phyloP scores from a whole-genome alignment of 2,797 vertebrate species.

The Oreochromis grahami region DNA sequence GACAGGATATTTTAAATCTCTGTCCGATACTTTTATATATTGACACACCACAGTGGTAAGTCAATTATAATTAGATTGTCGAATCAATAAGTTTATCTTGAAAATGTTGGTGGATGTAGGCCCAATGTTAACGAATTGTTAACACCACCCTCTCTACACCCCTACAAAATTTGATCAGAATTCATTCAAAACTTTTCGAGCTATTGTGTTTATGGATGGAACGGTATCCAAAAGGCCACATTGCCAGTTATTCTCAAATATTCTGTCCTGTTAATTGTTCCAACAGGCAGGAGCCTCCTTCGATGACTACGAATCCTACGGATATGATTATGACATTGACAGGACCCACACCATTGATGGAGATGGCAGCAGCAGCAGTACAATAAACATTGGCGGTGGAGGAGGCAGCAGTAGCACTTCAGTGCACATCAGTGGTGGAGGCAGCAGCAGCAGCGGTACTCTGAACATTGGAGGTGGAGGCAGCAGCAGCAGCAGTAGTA shows the following conservation, averaged over 20 bases:
- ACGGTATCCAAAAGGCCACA: neutral
- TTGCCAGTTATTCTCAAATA: neutral
- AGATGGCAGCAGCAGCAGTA: neutral
- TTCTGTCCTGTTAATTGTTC: neutral
- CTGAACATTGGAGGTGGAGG: neutral
- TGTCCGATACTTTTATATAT: neutral
- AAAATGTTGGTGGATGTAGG: neutral
- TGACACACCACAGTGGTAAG: neutral
- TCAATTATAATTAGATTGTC: neutral
- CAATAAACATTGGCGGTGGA: neutral
- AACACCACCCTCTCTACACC: neutral
- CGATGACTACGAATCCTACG: constrained; percentile 47
- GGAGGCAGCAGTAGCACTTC: neutral
- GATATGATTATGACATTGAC: constrained; percentile 59
- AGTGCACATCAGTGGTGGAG: neutral
- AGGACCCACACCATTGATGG: constrained; percentile 30
- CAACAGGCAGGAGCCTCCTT: constrained; percentile 52
- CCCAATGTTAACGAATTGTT: neutral
- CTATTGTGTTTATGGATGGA: neutral
- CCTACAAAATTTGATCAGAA: neutral
- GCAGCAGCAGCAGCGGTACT: neutral
- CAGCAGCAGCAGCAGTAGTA: neutral
- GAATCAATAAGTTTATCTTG: neutral
- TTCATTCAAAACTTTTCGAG: neutral
- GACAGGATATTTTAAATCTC: neutral